Evolutionary conservation across 2,888 invertebrate species (phyloP), one percentile per base, ranked within the genome.

Genomic region (Epinotia nisella): DNA sequence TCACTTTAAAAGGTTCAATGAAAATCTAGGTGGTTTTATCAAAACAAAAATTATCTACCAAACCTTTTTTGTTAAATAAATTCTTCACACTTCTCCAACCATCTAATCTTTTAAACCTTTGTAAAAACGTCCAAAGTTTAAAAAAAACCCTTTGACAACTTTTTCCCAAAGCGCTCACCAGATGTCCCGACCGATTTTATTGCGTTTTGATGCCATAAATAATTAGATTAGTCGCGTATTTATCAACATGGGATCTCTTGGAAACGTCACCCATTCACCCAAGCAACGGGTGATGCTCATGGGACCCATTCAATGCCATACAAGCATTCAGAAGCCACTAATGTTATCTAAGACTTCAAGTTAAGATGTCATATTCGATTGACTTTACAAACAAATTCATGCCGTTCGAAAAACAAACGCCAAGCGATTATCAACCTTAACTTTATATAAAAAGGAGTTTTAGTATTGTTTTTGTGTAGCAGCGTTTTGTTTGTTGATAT

Each of bases 211-310:
- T 90, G 82, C 93, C 93, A 92, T 93, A 93, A 93, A 93, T 93
- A 93, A 93, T 93, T 93, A 91, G 92, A 93, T 93, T 93, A 93
- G 93, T 90, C 87, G 81, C 90, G 88, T 92, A 92, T 93, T 92
- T 93, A 93, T 93, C 93, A 92, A 90, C 89, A 90, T 86, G 87
- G 87, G 90, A 88, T 85, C 90, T 93, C 91, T 83, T 81, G 90
- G 91, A 92, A 91, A 92, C 87, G 91, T 93, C 93, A 92, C 61
- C 84, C 86, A 89, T 92, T 89, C 86, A n/a, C 49, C 49, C 15
- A 90, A 76, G 75, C 75, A 78, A 83, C 65, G 35, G 53, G 39
- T 56, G 39, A 55, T 81, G 86, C 79, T 83, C 81, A 80, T 59
- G 78, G 78, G 77, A 77, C 75, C 55, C 67, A 69, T 77, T 78